Percentiles rank a stretch among this genome's conserved stretches.
These are phyloP conservation scores for Podarcis muralis DNA, from an alignment of 2,113 vertebrate genomes.

Conservation along the genomic window DNA sequence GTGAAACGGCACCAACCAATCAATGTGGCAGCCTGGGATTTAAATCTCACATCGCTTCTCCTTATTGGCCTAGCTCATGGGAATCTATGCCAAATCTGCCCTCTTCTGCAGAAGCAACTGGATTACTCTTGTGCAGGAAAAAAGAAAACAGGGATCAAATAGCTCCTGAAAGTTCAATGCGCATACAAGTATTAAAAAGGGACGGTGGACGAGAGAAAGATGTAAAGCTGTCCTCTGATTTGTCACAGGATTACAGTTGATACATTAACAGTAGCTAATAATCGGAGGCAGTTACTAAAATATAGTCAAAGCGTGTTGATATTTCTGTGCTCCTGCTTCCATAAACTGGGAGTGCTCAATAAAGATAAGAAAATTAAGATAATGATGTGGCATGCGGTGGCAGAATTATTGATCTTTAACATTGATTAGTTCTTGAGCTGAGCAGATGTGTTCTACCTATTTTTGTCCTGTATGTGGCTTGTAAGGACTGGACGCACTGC, in stretches of 20 bases:
- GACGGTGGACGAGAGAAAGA: neutral
- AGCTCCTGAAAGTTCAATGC: neutral
- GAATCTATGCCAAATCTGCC: neutral
- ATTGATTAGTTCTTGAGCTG: neutral
- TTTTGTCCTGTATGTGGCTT: neutral
- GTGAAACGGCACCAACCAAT: neutral
- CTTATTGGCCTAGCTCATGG: neutral
- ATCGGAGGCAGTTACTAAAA: neutral
- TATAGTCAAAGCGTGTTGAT: neutral
- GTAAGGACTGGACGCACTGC: neutral
- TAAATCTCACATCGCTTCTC: no score
- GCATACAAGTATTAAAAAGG: neutral
- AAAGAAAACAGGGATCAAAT: neutral
- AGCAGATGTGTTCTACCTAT: neutral
- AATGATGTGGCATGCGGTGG: no score
- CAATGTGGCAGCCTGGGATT: neutral
- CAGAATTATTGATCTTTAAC: neutral
- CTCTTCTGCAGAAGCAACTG: neutral
- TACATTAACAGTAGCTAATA: rapidly evolving
- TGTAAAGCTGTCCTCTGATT: neutral
- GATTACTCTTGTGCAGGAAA: neutral
- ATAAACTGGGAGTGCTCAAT: neutral
- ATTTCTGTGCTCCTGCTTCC: neutral
- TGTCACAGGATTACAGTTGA: neutral
- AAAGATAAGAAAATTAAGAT: neutral